Conservation (phyloP, 2,888 invertebrate genomes). For the Hirtodrosophila confusa region DNA sequence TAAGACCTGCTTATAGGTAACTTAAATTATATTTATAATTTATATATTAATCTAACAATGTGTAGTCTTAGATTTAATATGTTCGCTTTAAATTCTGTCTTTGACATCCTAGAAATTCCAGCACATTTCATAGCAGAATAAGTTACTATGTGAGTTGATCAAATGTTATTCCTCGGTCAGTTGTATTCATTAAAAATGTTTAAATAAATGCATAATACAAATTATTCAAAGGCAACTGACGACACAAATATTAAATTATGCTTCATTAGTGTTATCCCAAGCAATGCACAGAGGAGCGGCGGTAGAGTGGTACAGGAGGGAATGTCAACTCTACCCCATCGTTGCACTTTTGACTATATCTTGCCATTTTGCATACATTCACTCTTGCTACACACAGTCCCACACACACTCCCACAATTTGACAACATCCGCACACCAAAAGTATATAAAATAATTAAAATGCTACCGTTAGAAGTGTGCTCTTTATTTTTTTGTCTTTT, state of each 20-base stretch:
- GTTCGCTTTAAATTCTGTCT: too few relatives aligned
- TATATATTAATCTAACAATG: not conserved
- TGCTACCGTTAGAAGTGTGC: constrained; percentile 61
- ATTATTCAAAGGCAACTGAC: constrained; percentile 57
- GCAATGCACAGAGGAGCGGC: constrained; percentile 17
- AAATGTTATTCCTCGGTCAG: constrained; percentile 23
- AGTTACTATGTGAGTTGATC: not conserved
- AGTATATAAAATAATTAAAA: constrained; percentile 78
- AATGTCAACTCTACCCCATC: constrained; percentile 49
- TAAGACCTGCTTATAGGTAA: constrained; percentile 24
- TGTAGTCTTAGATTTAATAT: constrained; percentile 5
- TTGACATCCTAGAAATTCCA: too few relatives aligned
- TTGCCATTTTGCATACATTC: constrained; percentile 63
- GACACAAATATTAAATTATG: constrained; percentile 72
- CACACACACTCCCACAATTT: constrained; percentile 26
- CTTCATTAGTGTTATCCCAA: constrained; percentile 69
- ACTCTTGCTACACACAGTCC: constrained; percentile 24
- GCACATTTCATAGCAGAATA: too few relatives aligned
- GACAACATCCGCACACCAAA: constrained; percentile 24
- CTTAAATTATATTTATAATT: constrained; percentile 10
- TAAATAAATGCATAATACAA: constrained; percentile 51
- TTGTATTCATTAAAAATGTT: constrained; percentile 67
- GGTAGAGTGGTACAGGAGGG: constrained; percentile 7
- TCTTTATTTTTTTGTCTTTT: constrained; percentile 34
- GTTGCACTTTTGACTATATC: constrained; percentile 50